phyloP scores from a whole-genome alignment of 2,113 vertebrate genomes.

The Enhydra lutris region DNA sequence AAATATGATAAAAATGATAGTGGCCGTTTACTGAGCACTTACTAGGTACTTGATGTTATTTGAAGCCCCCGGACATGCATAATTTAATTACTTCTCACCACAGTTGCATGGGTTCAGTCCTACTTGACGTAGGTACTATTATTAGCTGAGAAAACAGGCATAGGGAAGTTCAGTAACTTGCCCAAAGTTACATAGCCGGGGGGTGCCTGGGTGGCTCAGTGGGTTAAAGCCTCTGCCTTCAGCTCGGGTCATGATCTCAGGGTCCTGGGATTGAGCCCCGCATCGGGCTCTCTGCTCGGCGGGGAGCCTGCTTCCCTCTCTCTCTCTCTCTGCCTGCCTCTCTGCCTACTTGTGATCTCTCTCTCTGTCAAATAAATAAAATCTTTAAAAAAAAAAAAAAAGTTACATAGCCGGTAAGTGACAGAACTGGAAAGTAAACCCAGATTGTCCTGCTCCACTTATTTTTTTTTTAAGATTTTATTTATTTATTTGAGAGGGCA shows the following conservation, averaged over 20 bases:
- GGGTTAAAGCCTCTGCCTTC: no score
- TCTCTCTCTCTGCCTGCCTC: no score
- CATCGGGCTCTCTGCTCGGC: no score
- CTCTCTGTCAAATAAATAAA: no score
- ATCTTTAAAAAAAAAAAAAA: neutral
- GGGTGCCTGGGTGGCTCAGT: no score
- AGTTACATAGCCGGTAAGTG: neutral
- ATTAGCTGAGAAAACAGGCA: neutral
- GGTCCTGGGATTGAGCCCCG: no score
- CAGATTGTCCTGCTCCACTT: neutral
- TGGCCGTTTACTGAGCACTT: neutral
- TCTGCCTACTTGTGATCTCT: no score
- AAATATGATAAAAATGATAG: neutral
- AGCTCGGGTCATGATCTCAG: no score
- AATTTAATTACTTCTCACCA: neutral
- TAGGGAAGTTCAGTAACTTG: neutral
- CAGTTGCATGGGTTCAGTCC: neutral
- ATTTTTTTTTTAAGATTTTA: neutral
- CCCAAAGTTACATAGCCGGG: neutral
- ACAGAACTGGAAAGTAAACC: neutral
- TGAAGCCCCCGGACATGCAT: neutral
- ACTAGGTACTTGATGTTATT: neutral
- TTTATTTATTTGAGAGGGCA: neutral
- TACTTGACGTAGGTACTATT: neutral
- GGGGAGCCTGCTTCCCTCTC: no score